Percentiles rank a stretch among this genome's conserved stretches.
phyloP scores from a whole-genome alignment of 2,113 vertebrate genomes.

The Peromyscus maniculatus region DNA sequence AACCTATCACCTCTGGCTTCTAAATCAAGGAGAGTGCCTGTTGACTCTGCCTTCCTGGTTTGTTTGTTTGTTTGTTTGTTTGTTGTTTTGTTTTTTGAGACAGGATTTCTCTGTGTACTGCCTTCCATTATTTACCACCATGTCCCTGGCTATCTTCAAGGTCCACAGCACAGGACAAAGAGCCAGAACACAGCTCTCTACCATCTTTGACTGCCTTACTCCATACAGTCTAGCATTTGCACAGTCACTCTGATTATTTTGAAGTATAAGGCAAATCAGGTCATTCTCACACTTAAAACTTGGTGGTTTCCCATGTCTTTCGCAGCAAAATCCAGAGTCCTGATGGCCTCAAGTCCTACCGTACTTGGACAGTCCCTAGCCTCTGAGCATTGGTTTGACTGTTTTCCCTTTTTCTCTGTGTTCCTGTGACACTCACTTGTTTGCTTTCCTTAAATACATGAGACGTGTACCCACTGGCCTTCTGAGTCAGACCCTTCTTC shows the following conservation, averaged over 20 bases:
- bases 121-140: neutral
- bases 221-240: neutral
- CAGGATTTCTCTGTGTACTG: neutral
- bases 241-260: neutral
- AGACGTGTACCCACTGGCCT: neutral
- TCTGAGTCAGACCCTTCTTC: neutral
- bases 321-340: neutral
- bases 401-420: neutral
- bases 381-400: neutral
- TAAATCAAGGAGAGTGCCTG: conserved; percentile 7
- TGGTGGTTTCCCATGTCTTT: neutral
- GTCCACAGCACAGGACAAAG: neutral
- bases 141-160: neutral
- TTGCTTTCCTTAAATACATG: neutral
- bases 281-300: neutral
- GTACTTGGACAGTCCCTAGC: neutral
- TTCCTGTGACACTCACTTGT: neutral
- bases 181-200: neutral
- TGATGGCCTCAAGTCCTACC: neutral
- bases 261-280: neutral
- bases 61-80: too few species aligned
- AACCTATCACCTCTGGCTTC: neutral
- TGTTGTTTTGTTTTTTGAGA: too few species aligned
- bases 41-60: neutral
- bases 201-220: neutral